Conservation (phyloP, 2,113 vertebrate genomes). For the Crotalus helleri region DNA sequence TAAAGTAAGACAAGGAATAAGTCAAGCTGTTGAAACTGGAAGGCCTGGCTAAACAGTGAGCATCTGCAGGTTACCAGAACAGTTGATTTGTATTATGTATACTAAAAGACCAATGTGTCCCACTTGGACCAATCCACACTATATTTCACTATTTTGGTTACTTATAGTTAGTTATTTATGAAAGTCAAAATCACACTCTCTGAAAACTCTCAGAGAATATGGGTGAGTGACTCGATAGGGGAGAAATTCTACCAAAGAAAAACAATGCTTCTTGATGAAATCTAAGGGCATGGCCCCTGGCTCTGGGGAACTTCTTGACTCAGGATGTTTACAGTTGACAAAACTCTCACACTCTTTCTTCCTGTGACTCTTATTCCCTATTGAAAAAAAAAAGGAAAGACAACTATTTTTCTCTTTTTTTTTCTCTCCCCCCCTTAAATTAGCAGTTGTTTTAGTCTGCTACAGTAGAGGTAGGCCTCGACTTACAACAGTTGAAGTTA, state of each 20-base stretch:
- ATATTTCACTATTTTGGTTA: background rate
- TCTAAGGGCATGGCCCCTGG: slow-evolving; percentile 11
- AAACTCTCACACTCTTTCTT: background rate
- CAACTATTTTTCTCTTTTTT: background rate
- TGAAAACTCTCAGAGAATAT: slow-evolving; percentile 22
- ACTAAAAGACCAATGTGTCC: background rate
- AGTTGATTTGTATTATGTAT: background rate
- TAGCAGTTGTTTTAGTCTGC: background rate
- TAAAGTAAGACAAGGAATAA: background rate
- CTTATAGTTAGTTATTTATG: background rate
- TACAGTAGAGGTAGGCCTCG: background rate
- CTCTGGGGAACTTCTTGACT: slow-evolving; percentile 26
- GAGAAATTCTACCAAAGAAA: slow-evolving; percentile 14
- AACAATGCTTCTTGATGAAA: background rate
- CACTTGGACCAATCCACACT: rapidly evolving
- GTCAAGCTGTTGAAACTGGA: background rate
- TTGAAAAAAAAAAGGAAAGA: background rate
- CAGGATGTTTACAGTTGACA: slow-evolving; percentile 42
- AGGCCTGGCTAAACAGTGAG: background rate
- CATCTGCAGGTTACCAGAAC: background rate
- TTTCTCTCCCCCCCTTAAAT: background rate
- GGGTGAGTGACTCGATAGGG: background rate
- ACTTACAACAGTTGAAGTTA: background rate
- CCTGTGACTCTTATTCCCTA: slow-evolving; percentile 3
- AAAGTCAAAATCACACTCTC: slow-evolving; percentile 30